These are phyloP conservation scores for Sarcophaga bullata DNA, from an alignment of 1,140 invertebrate genomes.

Conservation along the genomic window DNA sequence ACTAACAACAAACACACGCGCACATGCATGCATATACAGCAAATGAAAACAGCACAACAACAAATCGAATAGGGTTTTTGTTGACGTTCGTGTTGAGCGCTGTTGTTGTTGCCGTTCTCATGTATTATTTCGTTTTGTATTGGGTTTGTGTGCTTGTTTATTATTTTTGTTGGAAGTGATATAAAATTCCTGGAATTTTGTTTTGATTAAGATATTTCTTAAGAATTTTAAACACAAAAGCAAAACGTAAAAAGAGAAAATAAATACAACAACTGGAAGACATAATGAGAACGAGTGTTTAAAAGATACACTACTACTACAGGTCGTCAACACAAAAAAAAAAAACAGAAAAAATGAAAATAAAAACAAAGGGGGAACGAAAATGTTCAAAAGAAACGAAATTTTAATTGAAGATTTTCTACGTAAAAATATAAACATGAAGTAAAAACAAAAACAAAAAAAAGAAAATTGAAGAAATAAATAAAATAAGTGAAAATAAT, in stretches of 20 bases:
- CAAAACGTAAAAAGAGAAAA: not conserved
- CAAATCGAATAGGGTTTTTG: too few species aligned
- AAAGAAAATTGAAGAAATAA: not conserved
- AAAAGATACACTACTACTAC: not conserved
- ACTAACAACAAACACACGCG: not conserved
- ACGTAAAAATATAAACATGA: not conserved
- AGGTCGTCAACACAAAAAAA: too few species aligned
- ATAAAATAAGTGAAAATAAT: not conserved
- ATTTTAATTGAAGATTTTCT: conserved; percentile 9
- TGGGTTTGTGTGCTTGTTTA: not conserved
- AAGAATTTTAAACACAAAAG: conserved; percentile 19
- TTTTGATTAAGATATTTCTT: conserved; percentile 41
- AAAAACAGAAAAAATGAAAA: not conserved
- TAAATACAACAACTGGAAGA: not conserved
- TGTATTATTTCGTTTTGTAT: not conserved
- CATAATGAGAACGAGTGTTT: not conserved
- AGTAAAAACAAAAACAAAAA: not conserved
- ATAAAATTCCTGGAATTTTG: conserved; percentile 33
- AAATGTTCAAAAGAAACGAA: not conserved
- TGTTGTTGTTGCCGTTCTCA: not conserved
- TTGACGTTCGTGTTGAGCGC: not conserved
- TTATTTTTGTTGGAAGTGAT: not conserved
- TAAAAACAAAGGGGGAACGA: not conserved
- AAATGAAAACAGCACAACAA: too few species aligned
- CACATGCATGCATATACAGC: too few species aligned